Conservation (phyloP, 2,113 vertebrate species). For the Gadus chalcogrammus region DNA sequence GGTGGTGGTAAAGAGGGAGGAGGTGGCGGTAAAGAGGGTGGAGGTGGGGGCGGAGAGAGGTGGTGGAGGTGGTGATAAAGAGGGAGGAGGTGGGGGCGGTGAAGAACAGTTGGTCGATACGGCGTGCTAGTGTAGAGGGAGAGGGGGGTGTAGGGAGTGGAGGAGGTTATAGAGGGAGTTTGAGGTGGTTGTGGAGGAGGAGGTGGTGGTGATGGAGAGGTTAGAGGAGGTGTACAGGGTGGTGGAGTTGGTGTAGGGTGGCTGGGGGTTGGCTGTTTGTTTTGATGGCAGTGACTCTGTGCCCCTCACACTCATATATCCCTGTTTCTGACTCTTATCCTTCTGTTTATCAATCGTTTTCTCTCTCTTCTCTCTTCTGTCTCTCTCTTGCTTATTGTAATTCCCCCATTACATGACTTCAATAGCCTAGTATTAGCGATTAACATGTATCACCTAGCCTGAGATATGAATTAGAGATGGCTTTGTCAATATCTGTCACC, state of each 20-base stretch:
- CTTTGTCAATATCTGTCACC: too few species aligned
- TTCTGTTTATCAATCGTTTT: not conserved
- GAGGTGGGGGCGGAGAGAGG: too few species aligned
- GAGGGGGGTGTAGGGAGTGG: too few species aligned
- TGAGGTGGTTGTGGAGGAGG: not conserved
- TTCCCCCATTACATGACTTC: not conserved
- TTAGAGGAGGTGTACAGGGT: not conserved
- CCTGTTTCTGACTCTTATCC: not conserved
- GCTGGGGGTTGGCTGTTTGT: slow-evolving; percentile 2
- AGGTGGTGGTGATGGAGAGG: too few species aligned
- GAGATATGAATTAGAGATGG: too few species aligned
- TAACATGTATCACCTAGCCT: too few species aligned
- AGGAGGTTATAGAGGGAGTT: not conserved
- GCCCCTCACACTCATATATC: not conserved
- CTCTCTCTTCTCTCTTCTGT: not conserved
- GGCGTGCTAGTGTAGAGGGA: too few species aligned
- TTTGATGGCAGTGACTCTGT: not conserved
- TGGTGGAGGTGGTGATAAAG: too few species aligned
- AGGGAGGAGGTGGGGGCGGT: not conserved
- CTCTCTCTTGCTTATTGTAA: not conserved
- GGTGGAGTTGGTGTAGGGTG: slow-evolving; percentile 21
- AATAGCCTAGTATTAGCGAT: too few species aligned
- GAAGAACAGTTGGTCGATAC: not conserved
- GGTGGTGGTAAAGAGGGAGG: too few species aligned
- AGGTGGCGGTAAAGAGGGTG: too few species aligned